phyloP scores from a whole-genome alignment of 2,797 vertebrate genomes.

The Aeoliscus strigatus region DNA sequence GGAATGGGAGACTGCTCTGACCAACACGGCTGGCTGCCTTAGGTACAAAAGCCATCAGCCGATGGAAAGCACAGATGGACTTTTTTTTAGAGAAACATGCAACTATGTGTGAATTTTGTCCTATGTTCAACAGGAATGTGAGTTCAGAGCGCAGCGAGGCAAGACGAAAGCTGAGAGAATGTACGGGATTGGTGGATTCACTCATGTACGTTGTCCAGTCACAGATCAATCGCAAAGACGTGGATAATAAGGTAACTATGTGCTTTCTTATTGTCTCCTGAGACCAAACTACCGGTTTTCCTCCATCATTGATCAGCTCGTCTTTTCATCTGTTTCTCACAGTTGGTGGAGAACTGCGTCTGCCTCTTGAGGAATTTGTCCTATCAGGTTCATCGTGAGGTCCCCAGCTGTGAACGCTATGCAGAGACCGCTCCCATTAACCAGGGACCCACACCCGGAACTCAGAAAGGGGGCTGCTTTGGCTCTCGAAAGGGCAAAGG shows the following conservation, averaged over 20 bases:
- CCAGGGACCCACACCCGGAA: constrained; percentile 59
- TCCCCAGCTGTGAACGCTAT: constrained; percentile 87
- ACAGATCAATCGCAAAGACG: constrained; percentile 91
- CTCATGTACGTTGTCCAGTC: constrained; percentile 92
- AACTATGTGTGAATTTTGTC: constrained; percentile 32
- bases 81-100: constrained; percentile 40
- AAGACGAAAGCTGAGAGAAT: constrained; percentile 91
- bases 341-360: constrained; percentile 96
- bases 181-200: constrained; percentile 89
- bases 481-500: constrained; percentile 96
- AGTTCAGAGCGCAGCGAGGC: constrained; percentile 95
- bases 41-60: constrained; percentile 70
- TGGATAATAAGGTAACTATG: constrained; percentile 86
- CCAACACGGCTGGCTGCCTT: constrained; percentile 96
- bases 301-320: neutral
- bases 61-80: constrained; percentile 1
- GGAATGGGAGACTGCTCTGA: constrained; percentile 93
- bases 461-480: constrained; percentile 90
- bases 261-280: neutral
- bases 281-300: too few relatives aligned
- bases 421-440: constrained; percentile 72
- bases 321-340: constrained; percentile 3
- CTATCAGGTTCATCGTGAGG: constrained; percentile 94
- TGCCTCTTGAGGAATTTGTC: constrained; percentile 95
- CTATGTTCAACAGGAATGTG: constrained; percentile 82